A percentile compares a stretch with the other conserved stretches of the same genome.
phyloP scores from a whole-genome alignment of 2,113 vertebrate genomes.

The Sprattus sprattus region DNA sequence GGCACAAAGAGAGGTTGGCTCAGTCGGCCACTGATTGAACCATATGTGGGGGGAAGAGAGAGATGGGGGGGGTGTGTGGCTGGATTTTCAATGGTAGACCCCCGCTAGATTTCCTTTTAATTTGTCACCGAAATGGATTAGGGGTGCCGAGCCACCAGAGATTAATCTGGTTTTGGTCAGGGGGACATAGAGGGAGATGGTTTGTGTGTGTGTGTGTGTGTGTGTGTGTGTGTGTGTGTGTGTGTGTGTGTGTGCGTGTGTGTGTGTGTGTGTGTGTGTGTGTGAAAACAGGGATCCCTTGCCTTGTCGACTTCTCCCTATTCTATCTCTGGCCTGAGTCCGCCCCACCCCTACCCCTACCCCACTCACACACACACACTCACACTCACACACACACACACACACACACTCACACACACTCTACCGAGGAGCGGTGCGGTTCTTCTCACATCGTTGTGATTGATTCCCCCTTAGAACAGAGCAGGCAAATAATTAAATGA shows the following conservation, averaged over 20 bases:
- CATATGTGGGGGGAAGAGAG: neutral
- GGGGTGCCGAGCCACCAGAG: neutral
- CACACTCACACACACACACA: neutral
- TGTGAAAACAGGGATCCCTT: neutral
- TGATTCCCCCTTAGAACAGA: slow-evolving; percentile 34
- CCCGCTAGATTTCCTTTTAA: slow-evolving; percentile 29
- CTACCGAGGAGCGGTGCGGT: neutral
- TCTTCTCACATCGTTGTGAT: slow-evolving; percentile 29
- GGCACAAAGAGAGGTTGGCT: slow-evolving; percentile 20
- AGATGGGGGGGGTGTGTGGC: slow-evolving; percentile 3
- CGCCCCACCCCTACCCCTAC: neutral
- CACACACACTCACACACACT: neutral
- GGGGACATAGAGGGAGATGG: slow-evolving; percentile 20
- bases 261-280: neutral
- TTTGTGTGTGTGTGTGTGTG: slow-evolving; percentile 12
- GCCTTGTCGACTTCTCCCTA: neutral
- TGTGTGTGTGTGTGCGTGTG: slow-evolving; percentile 6
- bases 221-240: slow-evolving; percentile 17
- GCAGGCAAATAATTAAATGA: slow-evolving; percentile 43
- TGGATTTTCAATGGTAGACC: slow-evolving; percentile 31
- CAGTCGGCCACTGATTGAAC: slow-evolving; percentile 33
- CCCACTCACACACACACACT: neutral
- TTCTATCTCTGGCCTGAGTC: neutral
- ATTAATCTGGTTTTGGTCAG: slow-evolving; percentile 25
- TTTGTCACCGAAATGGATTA: slow-evolving; percentile 42